phyloP scores from a whole-genome alignment of 2,888 invertebrate genomes.

The Agrochola lota region DNA sequence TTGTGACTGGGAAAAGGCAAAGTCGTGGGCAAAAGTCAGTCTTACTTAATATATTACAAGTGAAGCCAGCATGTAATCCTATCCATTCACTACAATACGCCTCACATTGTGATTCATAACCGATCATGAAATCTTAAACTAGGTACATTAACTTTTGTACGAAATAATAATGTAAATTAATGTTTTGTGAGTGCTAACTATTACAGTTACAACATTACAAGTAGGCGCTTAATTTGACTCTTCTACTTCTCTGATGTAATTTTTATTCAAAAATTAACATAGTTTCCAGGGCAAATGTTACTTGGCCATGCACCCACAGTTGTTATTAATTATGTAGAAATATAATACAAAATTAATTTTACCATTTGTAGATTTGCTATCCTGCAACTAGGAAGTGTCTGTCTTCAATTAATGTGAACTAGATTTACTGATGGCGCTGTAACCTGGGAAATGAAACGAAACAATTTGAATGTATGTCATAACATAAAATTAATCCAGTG shows the following conservation, averaged over 20 bases:
- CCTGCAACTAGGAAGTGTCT: slow-evolving; percentile 54
- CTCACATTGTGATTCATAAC: slow-evolving; percentile 52
- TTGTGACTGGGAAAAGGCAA: slow-evolving; percentile 39
- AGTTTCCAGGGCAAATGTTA: slow-evolving; percentile 70
- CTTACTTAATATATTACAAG: slow-evolving; percentile 59
- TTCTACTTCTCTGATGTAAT: slow-evolving; percentile 62
- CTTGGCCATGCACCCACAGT: slow-evolving; percentile 53
- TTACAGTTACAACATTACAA: slow-evolving; percentile 63
- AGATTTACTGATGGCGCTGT: slow-evolving; percentile 38
- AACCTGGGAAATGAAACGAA: slow-evolving; percentile 48
- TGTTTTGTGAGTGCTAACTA: slow-evolving; percentile 57
- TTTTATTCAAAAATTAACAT: slow-evolving; percentile 67
- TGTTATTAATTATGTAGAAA: slow-evolving; percentile 59
- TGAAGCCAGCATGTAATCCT: slow-evolving; percentile 47
- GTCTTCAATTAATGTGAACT: slow-evolving; percentile 45
- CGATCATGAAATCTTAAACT: slow-evolving; percentile 55
- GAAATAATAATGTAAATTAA: slow-evolving; percentile 64
- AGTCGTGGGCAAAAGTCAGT: slow-evolving; percentile 49
- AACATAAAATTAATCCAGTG: slow-evolving; percentile 1
- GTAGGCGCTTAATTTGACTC: slow-evolving; percentile 61
- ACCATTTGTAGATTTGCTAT: slow-evolving; percentile 40
- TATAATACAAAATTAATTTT: slow-evolving; percentile 60
- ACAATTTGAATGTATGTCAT: slow-evolving; percentile 11
- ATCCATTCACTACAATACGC: slow-evolving; percentile 49
- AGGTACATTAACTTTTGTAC: slow-evolving; percentile 58